Base-by-base conservation (phyloP, 2,113 vertebrate genomes). In the Myotis yumanensis region DNA sequence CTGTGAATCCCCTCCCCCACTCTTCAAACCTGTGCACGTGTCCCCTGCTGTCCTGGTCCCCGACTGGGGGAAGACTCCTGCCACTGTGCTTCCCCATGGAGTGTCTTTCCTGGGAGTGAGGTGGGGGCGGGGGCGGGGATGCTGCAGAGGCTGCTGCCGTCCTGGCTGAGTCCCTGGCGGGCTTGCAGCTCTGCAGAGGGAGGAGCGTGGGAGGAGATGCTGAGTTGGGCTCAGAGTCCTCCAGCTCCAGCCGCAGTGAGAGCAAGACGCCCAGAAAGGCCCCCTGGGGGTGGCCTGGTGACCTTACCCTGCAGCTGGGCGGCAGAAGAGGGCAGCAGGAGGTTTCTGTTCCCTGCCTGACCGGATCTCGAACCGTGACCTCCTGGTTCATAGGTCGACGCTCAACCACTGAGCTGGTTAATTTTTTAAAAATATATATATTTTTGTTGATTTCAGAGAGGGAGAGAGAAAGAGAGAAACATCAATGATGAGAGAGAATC, bases 161-260 rank as follows among this genome's bases (percentile, higher is more conserved):
- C 82, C 86, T 84, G 71, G 92, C 92, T 37, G 75, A 59, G 57
- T 59, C 57, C 23, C 57, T 10, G 23, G 23, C 57, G 23, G 11
- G 51, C 68, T 35, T 17, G n/a, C 75, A 46, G 85, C 59, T 75
- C 95, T 75, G 95, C 73, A 90, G 86, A 73, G 54, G 81, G 20
- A 93, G 46, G 25, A 16, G 32, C 2, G 59, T 3, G 62, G 84
- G 37, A 72, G 71, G 84, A 87, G 69, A 18, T 28, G 73, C 73
- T 32, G 79, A 93, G 66, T 15, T 0, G 43, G 57, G 54, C 48
- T 87, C 35, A 7, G 82, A 28, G 15, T 1, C 11, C 37, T 37
- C 37, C 37, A 51, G 75, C n/a, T 64, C 48, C 35, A 51, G 69
- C 43, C 0, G 51, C 90, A 93, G 69, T 20, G 52, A 86, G 62